Conservation (phyloP, 2,888 invertebrate genomes). For the Caenorhabditis drosophilae region DNA sequence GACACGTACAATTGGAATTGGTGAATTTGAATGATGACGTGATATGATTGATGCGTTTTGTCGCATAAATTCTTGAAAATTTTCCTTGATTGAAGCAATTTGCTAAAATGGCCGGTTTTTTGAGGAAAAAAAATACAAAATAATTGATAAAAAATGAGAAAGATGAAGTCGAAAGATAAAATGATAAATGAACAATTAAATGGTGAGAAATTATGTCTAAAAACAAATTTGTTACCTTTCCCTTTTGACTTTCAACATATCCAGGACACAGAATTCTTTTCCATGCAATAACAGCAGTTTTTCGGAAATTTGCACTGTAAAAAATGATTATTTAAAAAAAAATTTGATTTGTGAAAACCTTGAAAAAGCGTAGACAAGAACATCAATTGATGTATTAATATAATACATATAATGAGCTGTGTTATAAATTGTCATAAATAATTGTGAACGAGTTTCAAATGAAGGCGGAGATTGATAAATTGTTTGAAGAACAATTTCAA, state of each 20-base stretch:
- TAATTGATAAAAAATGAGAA: no score
- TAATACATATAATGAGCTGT: constrained; percentile 67
- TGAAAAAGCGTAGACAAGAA: constrained; percentile 67
- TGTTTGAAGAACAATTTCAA: constrained; percentile 45
- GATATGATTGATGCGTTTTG: no score
- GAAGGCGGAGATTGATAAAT: constrained; percentile 41
- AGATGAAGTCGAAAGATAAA: no score
- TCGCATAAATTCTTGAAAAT: no score
- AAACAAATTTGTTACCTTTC: no score
- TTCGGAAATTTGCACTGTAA: constrained; percentile 67
- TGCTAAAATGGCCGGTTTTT: no score
- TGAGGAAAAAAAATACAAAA: no score
- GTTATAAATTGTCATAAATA: constrained; percentile 50
- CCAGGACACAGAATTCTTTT: constrained; percentile 49
- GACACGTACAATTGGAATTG: no score
- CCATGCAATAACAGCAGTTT: constrained; percentile 64
- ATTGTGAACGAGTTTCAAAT: constrained; percentile 28
- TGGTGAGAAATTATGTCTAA: no score
- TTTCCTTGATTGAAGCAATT: no score
- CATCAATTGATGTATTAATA: constrained; percentile 65
- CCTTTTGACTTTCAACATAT: constrained; percentile 29
- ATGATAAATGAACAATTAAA: no score
- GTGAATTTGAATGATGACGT: no score
- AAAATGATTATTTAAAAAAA: neutral
- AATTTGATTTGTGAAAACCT: constrained; percentile 52